phyloP scores from a whole-genome alignment of 2,113 vertebrate species.

The Eulemur rufifrons region DNA sequence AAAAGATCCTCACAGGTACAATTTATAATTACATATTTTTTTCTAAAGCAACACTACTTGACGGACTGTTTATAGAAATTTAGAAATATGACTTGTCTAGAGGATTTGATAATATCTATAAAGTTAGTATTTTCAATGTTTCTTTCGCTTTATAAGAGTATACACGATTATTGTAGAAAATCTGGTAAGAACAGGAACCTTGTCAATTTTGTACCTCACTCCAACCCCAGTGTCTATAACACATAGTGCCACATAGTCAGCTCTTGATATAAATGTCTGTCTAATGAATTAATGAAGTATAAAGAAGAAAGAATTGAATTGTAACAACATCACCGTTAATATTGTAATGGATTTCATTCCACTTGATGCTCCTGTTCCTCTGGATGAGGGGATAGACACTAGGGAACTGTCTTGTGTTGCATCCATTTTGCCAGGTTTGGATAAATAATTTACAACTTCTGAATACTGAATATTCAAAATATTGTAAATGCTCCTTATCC shows the following conservation, averaged over 20 bases:
- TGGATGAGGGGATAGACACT: background rate
- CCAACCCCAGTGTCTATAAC: background rate
- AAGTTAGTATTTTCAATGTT: background rate
- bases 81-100: background rate
- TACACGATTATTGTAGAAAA: background rate
- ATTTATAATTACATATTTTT: constrained; percentile 21
- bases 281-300: background rate
- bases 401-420: background rate
- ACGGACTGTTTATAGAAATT: background rate
- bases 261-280: background rate
- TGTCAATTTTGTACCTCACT: background rate
- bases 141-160: background rate
- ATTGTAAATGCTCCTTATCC: background rate
- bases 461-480: background rate
- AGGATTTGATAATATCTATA: background rate
- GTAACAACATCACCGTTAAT: background rate
- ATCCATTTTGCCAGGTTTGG: background rate
- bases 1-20: constrained; percentile 91
- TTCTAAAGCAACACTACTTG: constrained; percentile 12
- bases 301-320: background rate
- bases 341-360: background rate
- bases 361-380: background rate
- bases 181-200: background rate
- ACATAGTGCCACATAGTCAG: background rate
- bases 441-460: background rate